Evolutionary conservation across 2,888 invertebrate species (phyloP).

Genomic region (Melanostoma mellinum): DNA sequence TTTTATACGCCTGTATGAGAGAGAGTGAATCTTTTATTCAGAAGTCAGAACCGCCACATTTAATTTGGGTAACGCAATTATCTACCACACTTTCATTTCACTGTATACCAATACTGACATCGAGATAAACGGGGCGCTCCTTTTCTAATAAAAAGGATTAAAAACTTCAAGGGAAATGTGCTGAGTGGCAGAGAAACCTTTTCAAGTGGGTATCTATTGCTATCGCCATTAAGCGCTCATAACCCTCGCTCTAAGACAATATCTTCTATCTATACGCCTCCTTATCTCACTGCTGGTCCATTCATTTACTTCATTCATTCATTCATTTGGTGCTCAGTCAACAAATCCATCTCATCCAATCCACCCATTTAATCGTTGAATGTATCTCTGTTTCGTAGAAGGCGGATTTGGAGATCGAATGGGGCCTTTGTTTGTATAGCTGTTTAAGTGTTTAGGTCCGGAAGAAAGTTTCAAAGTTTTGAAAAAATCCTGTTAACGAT

Average conservation of each 20-base stretch:
- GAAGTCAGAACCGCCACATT: slow-evolving; percentile 48
- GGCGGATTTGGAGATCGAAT: no score
- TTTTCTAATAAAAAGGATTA: slow-evolving; percentile 64
- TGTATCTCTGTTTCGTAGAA: slow-evolving; percentile 2
- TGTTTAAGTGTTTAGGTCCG: background rate
- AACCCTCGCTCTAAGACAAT: slow-evolving; percentile 24
- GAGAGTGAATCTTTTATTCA: slow-evolving; percentile 40
- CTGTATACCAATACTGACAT: slow-evolving; percentile 22
- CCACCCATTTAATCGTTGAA: slow-evolving; percentile 64
- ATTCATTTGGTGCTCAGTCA: slow-evolving; percentile 70
- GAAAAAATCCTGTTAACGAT: no score
- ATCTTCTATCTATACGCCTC: slow-evolving; percentile 23
- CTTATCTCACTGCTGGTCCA: slow-evolving; percentile 58
- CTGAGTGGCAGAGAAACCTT: slow-evolving; percentile 64
- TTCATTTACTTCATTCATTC: slow-evolving; percentile 63
- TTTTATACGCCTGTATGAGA: slow-evolving; percentile 12
- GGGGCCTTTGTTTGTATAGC: no score
- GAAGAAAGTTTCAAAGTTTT: no score
- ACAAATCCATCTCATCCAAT: slow-evolving; percentile 63
- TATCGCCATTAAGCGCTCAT: slow-evolving; percentile 61
- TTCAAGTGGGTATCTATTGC: slow-evolving; percentile 40
- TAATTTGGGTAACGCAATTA: slow-evolving; percentile 70
- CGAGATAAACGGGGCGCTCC: slow-evolving; percentile 43
- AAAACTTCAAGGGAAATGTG: slow-evolving; percentile 64
- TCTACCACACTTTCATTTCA: slow-evolving; percentile 30